Conservation (phyloP, 2,888 invertebrate genomes). For the Cantharis lateralis region DNA sequence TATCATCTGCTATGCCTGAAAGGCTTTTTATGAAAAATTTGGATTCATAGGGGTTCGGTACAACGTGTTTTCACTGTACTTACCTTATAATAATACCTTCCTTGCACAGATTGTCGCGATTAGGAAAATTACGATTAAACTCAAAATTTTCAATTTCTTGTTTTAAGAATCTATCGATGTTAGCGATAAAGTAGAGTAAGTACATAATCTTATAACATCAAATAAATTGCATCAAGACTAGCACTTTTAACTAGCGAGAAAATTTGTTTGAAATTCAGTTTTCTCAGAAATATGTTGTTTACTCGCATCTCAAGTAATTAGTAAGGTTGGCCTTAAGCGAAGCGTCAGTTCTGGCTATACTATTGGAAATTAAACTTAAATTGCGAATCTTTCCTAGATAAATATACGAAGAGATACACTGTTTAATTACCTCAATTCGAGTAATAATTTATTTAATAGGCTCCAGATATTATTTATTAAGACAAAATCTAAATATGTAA, state of each 20-base stretch:
- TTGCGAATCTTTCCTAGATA: slow-evolving; percentile 47
- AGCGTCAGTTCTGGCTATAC: slow-evolving; percentile 40
- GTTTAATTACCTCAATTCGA: slow-evolving; percentile 32
- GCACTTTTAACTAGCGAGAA: slow-evolving; percentile 50
- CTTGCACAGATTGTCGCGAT: neutral
- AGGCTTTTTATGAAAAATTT: too few species aligned
- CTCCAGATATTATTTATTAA: neutral
- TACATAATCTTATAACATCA: slow-evolving; percentile 17
- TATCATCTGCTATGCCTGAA: too few species aligned
- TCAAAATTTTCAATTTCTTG: neutral
- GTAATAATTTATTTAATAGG: slow-evolving; percentile 17
- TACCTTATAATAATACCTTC: neutral
- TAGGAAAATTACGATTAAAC: neutral
- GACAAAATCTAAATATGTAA: neutral
- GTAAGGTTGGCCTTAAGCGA: slow-evolving; percentile 46
- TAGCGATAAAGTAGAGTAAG: neutral
- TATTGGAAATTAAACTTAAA: slow-evolving; percentile 51
- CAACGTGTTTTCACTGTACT: too few species aligned
- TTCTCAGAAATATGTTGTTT: slow-evolving; percentile 53
- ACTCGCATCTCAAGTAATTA: slow-evolving; percentile 49
- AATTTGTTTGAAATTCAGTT: slow-evolving; percentile 51
- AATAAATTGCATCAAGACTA: slow-evolving; percentile 49
- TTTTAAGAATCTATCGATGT: neutral
- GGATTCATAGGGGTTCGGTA: too few species aligned
- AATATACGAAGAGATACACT: slow-evolving; percentile 43